Evolutionary conservation across 2,888 invertebrate species (phyloP).

Genomic region (Andrena camellia): DNA sequence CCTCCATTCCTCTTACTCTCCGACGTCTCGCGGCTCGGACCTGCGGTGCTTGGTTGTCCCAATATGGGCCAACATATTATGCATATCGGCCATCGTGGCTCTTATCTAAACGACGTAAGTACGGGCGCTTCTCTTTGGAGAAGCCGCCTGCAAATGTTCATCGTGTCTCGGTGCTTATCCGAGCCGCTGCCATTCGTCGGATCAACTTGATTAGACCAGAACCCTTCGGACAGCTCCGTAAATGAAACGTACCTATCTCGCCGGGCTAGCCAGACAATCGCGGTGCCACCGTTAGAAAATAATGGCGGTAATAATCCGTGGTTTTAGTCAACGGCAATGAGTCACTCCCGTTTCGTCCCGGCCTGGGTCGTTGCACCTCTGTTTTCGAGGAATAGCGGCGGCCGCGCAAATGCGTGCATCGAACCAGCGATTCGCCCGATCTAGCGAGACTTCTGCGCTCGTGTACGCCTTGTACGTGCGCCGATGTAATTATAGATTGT

Average conservation of each 20-base stretch:
- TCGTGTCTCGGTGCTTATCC: slow-evolving; percentile 62
- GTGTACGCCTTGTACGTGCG: slow-evolving; percentile 58
- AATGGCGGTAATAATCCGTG: slow-evolving; percentile 45
- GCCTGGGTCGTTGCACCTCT: slow-evolving; percentile 35
- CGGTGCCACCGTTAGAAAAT: slow-evolving; percentile 32
- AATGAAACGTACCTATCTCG: slow-evolving; percentile 60
- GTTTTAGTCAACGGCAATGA: slow-evolving; percentile 17
- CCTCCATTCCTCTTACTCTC: slow-evolving; percentile 59
- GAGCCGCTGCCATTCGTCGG: slow-evolving; percentile 62
- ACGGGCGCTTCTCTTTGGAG: slow-evolving; percentile 70
- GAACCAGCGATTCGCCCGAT: slow-evolving; percentile 43
- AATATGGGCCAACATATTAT: slow-evolving; percentile 78
- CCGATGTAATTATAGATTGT: slow-evolving; percentile 83
- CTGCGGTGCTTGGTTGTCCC: slow-evolving; percentile 67
- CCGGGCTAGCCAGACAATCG: slow-evolving; percentile 36
- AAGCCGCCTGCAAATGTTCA: slow-evolving; percentile 75
- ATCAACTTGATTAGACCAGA: slow-evolving; percentile 69
- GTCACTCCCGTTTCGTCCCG: slow-evolving; percentile 16
- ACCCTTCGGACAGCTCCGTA: slow-evolving; percentile 52
- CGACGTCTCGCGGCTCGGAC: slow-evolving; percentile 56
- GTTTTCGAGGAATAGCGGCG: slow-evolving; percentile 42
- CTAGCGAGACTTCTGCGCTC: slow-evolving; percentile 22
- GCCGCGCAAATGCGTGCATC: slow-evolving; percentile 53
- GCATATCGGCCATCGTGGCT: slow-evolving; percentile 75
- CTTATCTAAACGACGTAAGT: slow-evolving; percentile 78